Evolutionary conservation across 2,797 vertebrate species (phyloP).

Genomic region (Antrozous pallidus): DNA sequence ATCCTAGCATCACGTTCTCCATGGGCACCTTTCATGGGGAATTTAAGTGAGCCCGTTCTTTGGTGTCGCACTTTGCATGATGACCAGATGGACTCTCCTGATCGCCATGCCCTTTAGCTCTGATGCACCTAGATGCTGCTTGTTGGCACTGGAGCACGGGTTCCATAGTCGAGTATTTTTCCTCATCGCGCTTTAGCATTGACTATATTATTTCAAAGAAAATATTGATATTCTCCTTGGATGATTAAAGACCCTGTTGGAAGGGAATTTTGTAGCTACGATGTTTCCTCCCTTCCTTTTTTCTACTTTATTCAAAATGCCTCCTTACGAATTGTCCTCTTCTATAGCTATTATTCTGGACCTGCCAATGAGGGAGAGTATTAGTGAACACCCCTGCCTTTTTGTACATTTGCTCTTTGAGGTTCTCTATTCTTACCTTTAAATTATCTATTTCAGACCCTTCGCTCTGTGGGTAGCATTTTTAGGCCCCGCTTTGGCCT

Average conservation of each 20-base stretch:
- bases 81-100: background rate
- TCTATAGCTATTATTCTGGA: background rate
- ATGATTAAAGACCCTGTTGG: background rate
- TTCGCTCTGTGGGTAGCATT: background rate
- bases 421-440: background rate
- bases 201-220: background rate
- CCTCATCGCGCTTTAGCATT: background rate
- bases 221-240: background rate
- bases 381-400: background rate
- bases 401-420: background rate
- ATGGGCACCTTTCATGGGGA: background rate
- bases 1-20: background rate
- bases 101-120: background rate
- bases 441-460: background rate
- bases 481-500: constrained; percentile 28
- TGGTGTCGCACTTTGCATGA: background rate
- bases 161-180: background rate
- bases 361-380: background rate
- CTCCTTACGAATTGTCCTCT: background rate
- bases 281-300: background rate
- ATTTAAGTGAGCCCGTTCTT: background rate
- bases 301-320: constrained; percentile 5
- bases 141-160: background rate
- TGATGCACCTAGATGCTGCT: background rate
- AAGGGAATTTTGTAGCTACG: background rate